Conservation (phyloP, 2,888 invertebrate genomes). For the Morpho helenor region DNA sequence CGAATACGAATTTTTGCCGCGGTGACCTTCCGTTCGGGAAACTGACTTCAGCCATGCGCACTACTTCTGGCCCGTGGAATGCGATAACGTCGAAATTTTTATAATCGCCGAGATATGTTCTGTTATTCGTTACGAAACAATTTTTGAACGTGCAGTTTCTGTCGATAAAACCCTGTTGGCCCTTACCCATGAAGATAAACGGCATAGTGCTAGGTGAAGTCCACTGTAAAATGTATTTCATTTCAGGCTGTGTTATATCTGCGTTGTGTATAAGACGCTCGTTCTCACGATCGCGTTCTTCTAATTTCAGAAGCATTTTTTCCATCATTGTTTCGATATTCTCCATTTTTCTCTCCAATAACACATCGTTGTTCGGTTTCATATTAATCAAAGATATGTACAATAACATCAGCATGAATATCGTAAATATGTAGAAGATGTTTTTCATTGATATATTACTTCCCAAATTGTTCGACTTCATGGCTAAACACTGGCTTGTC, state of each 20-base stretch:
- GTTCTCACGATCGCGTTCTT: neutral
- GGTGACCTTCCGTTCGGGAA: constrained; percentile 40
- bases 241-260: neutral
- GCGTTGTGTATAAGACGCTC: no score
- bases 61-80: constrained; percentile 49
- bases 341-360: neutral
- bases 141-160: constrained; percentile 47
- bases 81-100: constrained; percentile 51
- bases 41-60: constrained; percentile 13
- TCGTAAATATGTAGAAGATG: constrained; percentile 15
- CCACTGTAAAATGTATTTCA: constrained; percentile 52
- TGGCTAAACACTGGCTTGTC: neutral
- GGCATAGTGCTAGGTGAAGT: constrained; percentile 39
- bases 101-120: constrained; percentile 34
- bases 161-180: constrained; percentile 36
- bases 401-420: constrained; percentile 16
- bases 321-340: neutral
- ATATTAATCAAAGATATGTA: constrained; percentile 18
- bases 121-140: constrained; percentile 49
- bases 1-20: constrained; percentile 55
- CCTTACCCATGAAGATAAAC: constrained; percentile 42
- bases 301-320: neutral
- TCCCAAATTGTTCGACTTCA: constrained; percentile 15
- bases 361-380: neutral
- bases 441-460: constrained; percentile 19